Base-by-base conservation (phyloP, 2,888 invertebrate species). In the Phyto melanocephala region DNA sequence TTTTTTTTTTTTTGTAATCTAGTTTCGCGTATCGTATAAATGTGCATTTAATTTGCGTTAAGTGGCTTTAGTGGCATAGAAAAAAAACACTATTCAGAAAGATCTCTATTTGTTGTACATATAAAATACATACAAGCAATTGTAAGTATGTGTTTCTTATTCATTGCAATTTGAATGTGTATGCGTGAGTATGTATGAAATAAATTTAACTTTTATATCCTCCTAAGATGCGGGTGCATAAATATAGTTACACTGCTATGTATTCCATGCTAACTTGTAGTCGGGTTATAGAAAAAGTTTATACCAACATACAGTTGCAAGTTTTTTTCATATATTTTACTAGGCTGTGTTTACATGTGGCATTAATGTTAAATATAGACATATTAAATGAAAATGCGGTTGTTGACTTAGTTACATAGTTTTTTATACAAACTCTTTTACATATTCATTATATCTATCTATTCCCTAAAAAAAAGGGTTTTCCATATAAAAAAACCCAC, bases 1-100 rank as follows among this genome's bases (percentile, higher is more conserved):
- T 35, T 60, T 40, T 65, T 67, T 17, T 56, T 52, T 33, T 72
- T 37, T 20, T 65, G 42, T 70, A 58, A 60, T 65, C 65, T 70
- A 74, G 74, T 65, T 52, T 65, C 65, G 42, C 81, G 58, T 74
- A 67, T 77, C 79, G 67, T 60, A 79, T 79, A 82, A 82, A 82
- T 82, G 82, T 75, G 82, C 79, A 79, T 82, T 82, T 82, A 82
- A 82, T 82, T 82, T 82, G 82, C 82, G 79, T 82, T 82, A 79
- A 82, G 82, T 82, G 81, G 74, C 81, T 78, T 74, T 75, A 60
- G 81, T 75, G 79, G 78, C 79, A 67, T 45, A 65, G 40, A 52
- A 62, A 67, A 74, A 81, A 75, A 54, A 17, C 42, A 24, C 7
- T 28, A 72, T 79, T 67, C 50, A 33, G 13, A 77, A 6, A 63